phyloP scores from a whole-genome alignment of 1,140 invertebrate genomes.

The Nilaparvata lugens region DNA sequence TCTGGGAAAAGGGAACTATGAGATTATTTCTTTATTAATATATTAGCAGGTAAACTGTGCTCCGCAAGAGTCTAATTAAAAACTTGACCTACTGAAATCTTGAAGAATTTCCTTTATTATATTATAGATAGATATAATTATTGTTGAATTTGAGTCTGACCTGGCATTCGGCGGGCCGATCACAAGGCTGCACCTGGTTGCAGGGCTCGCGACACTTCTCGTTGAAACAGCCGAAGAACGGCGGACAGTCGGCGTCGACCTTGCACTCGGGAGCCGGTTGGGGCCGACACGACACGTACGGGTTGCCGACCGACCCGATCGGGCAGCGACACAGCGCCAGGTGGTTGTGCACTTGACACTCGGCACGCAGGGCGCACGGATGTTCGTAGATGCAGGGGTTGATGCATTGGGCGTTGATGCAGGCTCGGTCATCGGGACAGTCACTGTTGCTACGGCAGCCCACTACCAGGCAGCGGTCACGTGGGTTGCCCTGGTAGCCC shows the following conservation, averaged over 20 bases:
- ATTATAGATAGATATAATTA: too few relatives aligned
- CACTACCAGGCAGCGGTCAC: constrained; percentile 61
- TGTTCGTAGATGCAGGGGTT: constrained; percentile 73
- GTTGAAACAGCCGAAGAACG: constrained; percentile 67
- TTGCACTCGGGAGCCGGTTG: constrained; percentile 65
- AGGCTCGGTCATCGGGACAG: constrained; percentile 74
- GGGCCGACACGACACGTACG: constrained; percentile 64
- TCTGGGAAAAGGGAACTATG: too few relatives aligned
- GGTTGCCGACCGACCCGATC: constrained; percentile 57
- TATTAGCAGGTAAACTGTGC: too few relatives aligned
- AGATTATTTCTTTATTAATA: too few relatives aligned
- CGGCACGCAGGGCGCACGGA: constrained; percentile 63
- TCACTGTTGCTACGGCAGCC: constrained; percentile 84
- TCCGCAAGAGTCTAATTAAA: too few relatives aligned
- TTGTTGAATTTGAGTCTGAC: constrained; percentile 39
- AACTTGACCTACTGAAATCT: too few relatives aligned
- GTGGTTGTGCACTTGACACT: constrained; percentile 73
- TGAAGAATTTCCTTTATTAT: too few relatives aligned
- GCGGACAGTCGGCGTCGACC: constrained; percentile 71
- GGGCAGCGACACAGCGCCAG: constrained; percentile 75
- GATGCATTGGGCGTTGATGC: constrained; percentile 75
- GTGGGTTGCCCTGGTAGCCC: constrained; percentile 73
- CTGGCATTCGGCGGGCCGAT: constrained; percentile 65
- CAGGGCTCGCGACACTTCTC: constrained; percentile 79
- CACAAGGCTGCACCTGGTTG: constrained; percentile 62